A percentile compares a stretch with the other conserved stretches of the same genome.
These are phyloP conservation scores for Gopherus evgoodei DNA, from an alignment of 2,113 vertebrate species.

Conservation along the genomic window DNA sequence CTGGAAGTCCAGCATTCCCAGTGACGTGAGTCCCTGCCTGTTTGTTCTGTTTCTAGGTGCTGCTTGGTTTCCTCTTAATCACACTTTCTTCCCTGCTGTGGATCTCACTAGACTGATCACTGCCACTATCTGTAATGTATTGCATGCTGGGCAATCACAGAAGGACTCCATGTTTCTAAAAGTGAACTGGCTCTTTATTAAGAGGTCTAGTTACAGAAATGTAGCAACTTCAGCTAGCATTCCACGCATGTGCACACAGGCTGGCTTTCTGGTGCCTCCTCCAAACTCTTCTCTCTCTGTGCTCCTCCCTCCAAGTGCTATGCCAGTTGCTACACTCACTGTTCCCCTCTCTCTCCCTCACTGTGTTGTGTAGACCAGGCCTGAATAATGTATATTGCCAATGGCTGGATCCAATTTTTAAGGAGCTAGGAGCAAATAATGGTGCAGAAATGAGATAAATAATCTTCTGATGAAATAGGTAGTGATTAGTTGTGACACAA, in stretches of 20 bases:
- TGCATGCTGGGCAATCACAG: not conserved
- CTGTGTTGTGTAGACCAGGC: too few species aligned
- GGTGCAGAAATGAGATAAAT: slow-evolving; percentile 73
- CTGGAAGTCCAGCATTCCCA: not conserved
- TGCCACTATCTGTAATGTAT: not conserved
- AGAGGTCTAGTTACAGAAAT: not conserved
- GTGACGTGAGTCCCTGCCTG: not conserved
- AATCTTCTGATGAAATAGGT: slow-evolving; percentile 72
- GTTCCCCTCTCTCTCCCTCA: not conserved
- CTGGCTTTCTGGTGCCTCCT: too few species aligned
- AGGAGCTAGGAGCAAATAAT: slow-evolving; percentile 69
- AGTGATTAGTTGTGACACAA: slow-evolving; percentile 71
- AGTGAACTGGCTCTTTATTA: not conserved
- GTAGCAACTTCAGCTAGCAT: not conserved
- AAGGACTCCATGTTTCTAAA: slow-evolving; percentile 15
- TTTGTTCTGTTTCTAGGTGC: not conserved
- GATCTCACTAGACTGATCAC: not conserved
- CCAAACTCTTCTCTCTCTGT: too few species aligned
- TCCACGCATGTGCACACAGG: not conserved
- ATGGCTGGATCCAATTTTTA: slow-evolving; percentile 63
- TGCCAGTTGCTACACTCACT: not conserved
- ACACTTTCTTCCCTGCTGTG: not conserved
- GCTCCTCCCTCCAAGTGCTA: too few species aligned
- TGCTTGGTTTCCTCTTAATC: not conserved
- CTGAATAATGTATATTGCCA: slow-evolving; percentile 34